A percentile compares a stretch with the other conserved stretches of the same genome.
phyloP scores from a whole-genome alignment of 2,888 invertebrate species.

The Ormia ochracea region DNA sequence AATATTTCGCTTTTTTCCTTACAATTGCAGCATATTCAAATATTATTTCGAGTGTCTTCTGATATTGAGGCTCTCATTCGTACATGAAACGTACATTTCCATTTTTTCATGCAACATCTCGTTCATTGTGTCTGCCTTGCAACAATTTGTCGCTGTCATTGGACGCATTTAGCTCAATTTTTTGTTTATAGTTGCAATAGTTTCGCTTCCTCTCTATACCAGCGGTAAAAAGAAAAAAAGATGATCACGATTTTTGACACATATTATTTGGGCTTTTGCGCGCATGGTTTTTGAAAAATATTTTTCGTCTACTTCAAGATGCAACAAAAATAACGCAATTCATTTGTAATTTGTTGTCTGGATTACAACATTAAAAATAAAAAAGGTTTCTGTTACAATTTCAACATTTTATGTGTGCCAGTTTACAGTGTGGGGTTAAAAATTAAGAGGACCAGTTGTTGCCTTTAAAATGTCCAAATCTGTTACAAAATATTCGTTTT shows the following conservation, averaged over 20 bases:
- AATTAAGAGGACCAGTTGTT: constrained; percentile 26
- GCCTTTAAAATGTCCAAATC: not conserved
- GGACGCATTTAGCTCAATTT: constrained; percentile 56
- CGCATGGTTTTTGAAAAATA: not conserved
- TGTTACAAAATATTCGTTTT: too few species aligned
- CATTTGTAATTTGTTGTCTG: constrained; percentile 55
- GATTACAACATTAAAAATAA: constrained; percentile 47
- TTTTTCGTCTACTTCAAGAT: constrained; percentile 18
- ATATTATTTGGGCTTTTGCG: constrained; percentile 44
- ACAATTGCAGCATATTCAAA: not conserved
- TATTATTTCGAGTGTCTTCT: constrained; percentile 6
- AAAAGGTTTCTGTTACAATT: constrained; percentile 48
- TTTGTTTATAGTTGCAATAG: constrained; percentile 17
- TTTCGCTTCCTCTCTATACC: constrained; percentile 18
- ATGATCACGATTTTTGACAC: constrained; percentile 66
- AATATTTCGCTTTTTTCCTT: not conserved
- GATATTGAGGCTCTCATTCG: constrained; percentile 9
- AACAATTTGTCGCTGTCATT: constrained; percentile 65
- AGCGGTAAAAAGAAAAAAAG: constrained; percentile 48
- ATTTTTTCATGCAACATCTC: constrained; percentile 47
- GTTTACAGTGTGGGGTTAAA: not conserved
- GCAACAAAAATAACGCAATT: constrained; percentile 45
- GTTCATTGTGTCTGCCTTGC: constrained; percentile 38
- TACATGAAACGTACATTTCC: not conserved
- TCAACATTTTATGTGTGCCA: constrained; percentile 34